These are phyloP conservation scores for Alosa alosa DNA, from an alignment of 2,113 vertebrate genomes.

Conservation along the genomic window DNA sequence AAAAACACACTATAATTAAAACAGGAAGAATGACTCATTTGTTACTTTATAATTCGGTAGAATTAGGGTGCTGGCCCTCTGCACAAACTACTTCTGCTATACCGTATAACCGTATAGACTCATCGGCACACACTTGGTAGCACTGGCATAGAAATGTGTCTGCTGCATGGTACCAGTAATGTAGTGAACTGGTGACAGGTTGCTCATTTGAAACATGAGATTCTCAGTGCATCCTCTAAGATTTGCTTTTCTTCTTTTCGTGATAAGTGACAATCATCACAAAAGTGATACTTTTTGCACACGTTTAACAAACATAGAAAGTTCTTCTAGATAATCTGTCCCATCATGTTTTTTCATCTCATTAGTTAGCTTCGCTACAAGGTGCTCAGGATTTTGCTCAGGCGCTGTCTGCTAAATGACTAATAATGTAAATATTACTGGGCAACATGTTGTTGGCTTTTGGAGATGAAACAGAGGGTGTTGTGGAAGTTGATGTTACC, in stretches of 20 bases:
- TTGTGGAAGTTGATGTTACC: conserved; percentile 45
- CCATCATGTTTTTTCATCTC: background rate
- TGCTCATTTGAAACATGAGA: too few relatives aligned
- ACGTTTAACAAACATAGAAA: background rate
- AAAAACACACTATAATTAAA: background rate
- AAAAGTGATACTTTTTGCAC: too few relatives aligned
- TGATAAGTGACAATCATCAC: too few relatives aligned
- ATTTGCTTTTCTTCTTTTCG: too few relatives aligned
- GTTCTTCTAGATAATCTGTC: background rate
- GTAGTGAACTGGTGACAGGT: background rate
- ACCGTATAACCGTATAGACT: background rate
- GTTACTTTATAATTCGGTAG: background rate
- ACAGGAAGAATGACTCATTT: background rate
- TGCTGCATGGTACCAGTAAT: background rate
- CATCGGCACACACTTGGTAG: too few relatives aligned
- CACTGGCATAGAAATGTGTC: background rate
- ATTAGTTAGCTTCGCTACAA: background rate
- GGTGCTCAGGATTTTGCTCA: too few relatives aligned
- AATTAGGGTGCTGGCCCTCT: background rate
- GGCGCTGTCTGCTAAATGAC: too few relatives aligned
- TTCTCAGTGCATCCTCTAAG: too few relatives aligned
- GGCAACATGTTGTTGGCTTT: background rate
- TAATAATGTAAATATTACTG: too few relatives aligned
- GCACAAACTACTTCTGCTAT: too few relatives aligned
- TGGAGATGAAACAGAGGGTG: background rate